Evolutionary conservation across 1,140 invertebrate genomes (phyloP).

Genomic region (Drosophila malerkotliana): DNA sequence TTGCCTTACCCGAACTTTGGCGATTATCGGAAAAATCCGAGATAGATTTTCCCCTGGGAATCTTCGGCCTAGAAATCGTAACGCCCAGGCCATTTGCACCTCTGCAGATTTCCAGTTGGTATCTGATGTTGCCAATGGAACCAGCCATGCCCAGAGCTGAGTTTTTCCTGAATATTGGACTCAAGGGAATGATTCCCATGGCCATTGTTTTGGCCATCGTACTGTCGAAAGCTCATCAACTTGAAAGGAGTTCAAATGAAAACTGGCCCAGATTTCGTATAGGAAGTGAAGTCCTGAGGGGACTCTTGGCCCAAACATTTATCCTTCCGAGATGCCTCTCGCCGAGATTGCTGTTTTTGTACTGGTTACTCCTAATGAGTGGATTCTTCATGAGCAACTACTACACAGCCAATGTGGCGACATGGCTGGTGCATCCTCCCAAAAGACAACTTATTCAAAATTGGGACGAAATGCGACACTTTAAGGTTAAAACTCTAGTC

Average conservation of each 20-base stretch:
- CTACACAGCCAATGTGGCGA: conserved; percentile 34
- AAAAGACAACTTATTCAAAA: background rate
- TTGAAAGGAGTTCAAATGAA: conserved; percentile 20
- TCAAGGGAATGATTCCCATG: background rate
- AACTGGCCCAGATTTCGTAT: background rate
- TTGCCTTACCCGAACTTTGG: background rate
- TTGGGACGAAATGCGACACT: conserved; percentile 20
- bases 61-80: background rate
- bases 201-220: conserved; percentile 24
- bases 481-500: conserved; percentile 23
- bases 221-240: conserved; percentile 2
- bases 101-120: conserved; percentile 47
- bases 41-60: conserved; percentile 36
- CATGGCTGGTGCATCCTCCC: conserved; percentile 42
- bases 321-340: conserved; percentile 9
- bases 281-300: background rate
- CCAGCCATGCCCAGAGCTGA: background rate
- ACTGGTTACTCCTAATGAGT: conserved; percentile 15
- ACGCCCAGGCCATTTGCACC: background rate
- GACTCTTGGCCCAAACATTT: conserved; percentile 35
- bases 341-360: background rate
- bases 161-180: background rate
- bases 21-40: background rate
- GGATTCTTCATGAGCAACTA: conserved; percentile 23
- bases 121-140: conserved; percentile 56